These are phyloP conservation scores for Drosophila sechellia DNA, from an alignment of 1,140 invertebrate genomes.

Conservation along the genomic window DNA sequence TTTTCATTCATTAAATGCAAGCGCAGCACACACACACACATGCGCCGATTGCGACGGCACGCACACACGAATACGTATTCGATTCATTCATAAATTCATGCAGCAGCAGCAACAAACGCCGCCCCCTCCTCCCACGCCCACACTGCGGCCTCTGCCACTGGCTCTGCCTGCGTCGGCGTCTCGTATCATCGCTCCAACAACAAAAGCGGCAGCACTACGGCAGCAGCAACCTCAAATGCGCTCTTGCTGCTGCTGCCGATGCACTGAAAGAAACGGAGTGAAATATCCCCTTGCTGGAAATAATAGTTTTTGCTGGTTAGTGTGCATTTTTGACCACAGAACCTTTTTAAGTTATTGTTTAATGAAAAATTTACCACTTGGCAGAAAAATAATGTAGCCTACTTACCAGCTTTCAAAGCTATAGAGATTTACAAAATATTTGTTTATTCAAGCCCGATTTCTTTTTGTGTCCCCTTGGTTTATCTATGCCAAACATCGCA, in stretches of 20 bases:
- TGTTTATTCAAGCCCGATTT: neutral
- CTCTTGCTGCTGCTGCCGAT: conserved; percentile 45
- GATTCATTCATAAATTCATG: conserved; percentile 81
- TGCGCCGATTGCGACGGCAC: conserved; percentile 42
- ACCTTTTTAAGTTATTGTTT: too few relatives aligned
- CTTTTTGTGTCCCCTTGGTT: conserved; percentile 20
- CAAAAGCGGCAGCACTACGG: conserved; percentile 12
- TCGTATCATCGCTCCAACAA: conserved; percentile 60
- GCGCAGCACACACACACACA: conserved; percentile 51
- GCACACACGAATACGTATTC: conserved; percentile 54
- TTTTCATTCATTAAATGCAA: conserved; percentile 79
- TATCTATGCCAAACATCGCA: conserved; percentile 32
- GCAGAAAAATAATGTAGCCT: neutral
- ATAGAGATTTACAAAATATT: neutral
- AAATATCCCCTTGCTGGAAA: neutral
- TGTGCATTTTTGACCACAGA: too few relatives aligned
- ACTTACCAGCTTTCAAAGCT: neutral
- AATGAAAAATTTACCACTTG: too few relatives aligned
- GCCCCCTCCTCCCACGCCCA: conserved; percentile 6
- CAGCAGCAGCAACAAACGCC: conserved; percentile 44
- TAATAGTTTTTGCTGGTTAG: too few relatives aligned
- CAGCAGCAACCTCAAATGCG: conserved; percentile 37
- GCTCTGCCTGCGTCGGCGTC: conserved; percentile 36
- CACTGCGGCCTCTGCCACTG: conserved; percentile 4
- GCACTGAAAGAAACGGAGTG: conserved; percentile 5